Percentiles rank a stretch among this genome's conserved stretches.
phyloP scores from a whole-genome alignment of 2,888 invertebrate genomes.

The Carcina quercana region DNA sequence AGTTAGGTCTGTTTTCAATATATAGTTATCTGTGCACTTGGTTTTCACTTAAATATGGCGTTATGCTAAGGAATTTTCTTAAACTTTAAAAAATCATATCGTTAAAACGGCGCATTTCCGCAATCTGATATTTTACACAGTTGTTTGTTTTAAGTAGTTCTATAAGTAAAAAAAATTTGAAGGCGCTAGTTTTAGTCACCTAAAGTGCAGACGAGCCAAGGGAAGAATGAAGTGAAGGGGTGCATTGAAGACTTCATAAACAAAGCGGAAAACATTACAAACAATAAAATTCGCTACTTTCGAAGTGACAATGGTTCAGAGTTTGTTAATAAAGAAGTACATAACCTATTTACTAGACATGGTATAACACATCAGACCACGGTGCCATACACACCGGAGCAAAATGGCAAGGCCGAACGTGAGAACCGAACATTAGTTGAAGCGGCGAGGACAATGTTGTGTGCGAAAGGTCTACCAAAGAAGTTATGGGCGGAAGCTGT shows the following conservation, averaged over 20 bases:
- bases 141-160: no score
- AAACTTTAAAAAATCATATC: no score
- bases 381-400: constrained; percentile 11
- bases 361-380: constrained; percentile 19
- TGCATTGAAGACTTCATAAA: constrained; percentile 8
- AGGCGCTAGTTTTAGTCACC: no score
- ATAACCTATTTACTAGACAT: constrained; percentile 11
- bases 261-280: constrained; percentile 10
- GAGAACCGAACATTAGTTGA: constrained; percentile 14
- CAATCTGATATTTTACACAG: no score
- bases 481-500: constrained; percentile 1
- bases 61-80: no score
- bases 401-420: constrained; percentile 12
- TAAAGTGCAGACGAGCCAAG: no score
- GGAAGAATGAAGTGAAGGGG: no score
- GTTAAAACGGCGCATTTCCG: no score
- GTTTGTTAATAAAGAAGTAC: constrained; percentile 16
- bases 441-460: background rate
- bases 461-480: background rate
- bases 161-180: no score
- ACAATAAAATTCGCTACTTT: constrained; percentile 13
- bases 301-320: constrained; percentile 17
- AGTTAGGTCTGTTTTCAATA: no score
- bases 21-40: no score
- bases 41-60: no score